Evolutionary conservation across 2,797 vertebrate species (phyloP).

Genomic region (Menidia menidia): DNA sequence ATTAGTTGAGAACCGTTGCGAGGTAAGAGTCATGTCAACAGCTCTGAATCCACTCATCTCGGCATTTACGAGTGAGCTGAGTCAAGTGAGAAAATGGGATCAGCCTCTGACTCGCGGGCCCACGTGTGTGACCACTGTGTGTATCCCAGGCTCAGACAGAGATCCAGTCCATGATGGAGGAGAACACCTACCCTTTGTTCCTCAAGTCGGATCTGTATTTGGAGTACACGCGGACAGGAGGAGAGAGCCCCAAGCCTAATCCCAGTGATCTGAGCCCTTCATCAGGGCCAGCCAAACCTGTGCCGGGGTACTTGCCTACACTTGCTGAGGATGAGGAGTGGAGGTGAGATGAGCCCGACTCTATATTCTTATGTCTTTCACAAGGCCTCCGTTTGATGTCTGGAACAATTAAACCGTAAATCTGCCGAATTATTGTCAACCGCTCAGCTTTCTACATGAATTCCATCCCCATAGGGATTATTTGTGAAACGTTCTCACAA

Average conservation of each 20-base stretch:
- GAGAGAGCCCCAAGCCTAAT: constrained; percentile 90
- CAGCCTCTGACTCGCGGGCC: not conserved
- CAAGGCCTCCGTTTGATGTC: not conserved
- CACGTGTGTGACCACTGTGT: constrained; percentile 14
- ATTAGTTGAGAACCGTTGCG: not conserved
- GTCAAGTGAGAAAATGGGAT: not conserved
- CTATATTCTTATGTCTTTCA: not conserved
- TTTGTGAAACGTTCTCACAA: not conserved
- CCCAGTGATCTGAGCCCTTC: constrained; percentile 88
- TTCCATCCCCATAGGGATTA: too few relatives aligned
- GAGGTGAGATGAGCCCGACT: constrained; percentile 75
- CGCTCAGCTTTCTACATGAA: not conserved
- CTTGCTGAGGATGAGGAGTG: constrained; percentile 94
- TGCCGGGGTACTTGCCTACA: constrained; percentile 91
- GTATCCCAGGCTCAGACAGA: constrained; percentile 90
- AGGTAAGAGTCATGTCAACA: not conserved
- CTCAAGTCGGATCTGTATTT: constrained; percentile 96
- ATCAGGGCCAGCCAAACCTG: constrained; percentile 68
- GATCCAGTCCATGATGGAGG: constrained; percentile 94
- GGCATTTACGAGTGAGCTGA: not conserved
- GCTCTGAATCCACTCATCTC: not conserved
- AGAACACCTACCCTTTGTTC: constrained; percentile 95
- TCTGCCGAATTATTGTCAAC: not conserved
- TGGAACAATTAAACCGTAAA: not conserved
- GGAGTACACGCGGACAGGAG: constrained; percentile 90